phyloP scores from a whole-genome alignment of 2,797 vertebrate genomes.

The Salarias fasciatus region DNA sequence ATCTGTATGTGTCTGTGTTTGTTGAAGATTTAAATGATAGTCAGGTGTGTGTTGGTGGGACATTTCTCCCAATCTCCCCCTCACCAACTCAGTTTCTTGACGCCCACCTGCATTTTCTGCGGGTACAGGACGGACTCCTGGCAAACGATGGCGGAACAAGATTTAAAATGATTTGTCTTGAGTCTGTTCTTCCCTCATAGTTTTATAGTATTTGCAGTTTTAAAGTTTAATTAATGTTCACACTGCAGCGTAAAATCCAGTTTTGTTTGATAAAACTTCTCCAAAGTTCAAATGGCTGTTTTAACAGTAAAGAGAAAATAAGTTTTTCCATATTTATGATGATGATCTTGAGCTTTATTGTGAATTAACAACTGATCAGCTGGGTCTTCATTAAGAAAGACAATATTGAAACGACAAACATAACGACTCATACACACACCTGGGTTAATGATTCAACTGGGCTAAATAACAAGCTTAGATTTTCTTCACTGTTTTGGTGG shows the following conservation, averaged over 20 bases:
- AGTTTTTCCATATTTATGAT: neutral
- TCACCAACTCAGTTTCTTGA: constrained; percentile 39
- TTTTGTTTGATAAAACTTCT: neutral
- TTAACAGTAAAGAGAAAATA: too few relatives aligned
- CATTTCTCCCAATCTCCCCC: constrained; percentile 53
- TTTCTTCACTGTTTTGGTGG: constrained; percentile 7
- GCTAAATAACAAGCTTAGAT: neutral
- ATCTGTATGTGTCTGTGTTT: constrained; percentile 23
- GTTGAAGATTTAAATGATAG: constrained; percentile 60
- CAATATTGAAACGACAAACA: too few relatives aligned
- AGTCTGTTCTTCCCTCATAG: neutral
- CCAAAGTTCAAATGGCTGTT: constrained; percentile 2
- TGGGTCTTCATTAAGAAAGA: neutral
- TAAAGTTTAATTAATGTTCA: neutral
- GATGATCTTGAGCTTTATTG: neutral
- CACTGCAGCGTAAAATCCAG: neutral
- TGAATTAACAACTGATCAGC: neutral
- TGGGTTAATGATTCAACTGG: neutral
- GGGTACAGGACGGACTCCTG: constrained; percentile 36
- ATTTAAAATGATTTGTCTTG: neutral
- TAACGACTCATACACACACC: neutral
- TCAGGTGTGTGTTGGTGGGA: constrained; percentile 66
- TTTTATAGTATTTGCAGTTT: neutral
- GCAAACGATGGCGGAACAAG: constrained; percentile 37
- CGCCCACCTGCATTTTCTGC: constrained; percentile 68